Base-by-base conservation (phyloP, 2,888 invertebrate species). In the Psylliodes chrysocephalus region DNA sequence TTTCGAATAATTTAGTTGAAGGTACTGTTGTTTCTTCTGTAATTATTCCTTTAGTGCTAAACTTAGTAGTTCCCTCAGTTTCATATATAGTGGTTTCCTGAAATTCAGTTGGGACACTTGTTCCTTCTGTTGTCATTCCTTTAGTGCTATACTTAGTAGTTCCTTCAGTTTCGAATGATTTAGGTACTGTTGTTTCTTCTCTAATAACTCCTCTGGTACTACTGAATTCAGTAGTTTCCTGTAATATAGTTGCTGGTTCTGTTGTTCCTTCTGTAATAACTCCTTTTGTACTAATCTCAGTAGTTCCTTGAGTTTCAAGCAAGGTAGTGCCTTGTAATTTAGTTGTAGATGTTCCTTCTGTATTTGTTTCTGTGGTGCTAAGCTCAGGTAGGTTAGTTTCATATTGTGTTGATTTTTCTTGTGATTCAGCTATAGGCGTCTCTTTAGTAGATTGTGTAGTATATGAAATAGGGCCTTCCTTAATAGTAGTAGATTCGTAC, bases 131-230 rank as follows among this genome's bases (percentile, higher is more conserved):
- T 22, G 6, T 22, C 2, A 22, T 6, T 22, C 22, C 3, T 22
- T 22, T 22, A 2, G 22, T 22, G 6, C 22, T 22, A 6, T 4
- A 22, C 22, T 22, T 6, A 22, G 22, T 22, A 6, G 22, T 22
- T 22, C 22, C 22, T 22, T 22, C 22, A 22, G 22, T 22, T 22
- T 22, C 22, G 2, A 4, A 6, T 22, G 22, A 22, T 4, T 2
- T 4, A 22, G 54, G 38, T 10, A 44, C 12, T 54, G 47, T 42
- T 12, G 61, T 47, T 7, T 30, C 61, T 61, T 42, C 54, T 17
- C 4, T 40, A n/a, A 17, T 40, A 40, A 14, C 40, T 17, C 17
- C 1, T 40, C 12, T 40, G 1, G 40, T 40, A 15, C 14, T 40
- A 40, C 6, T 40, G 5, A 12, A 12, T n/a, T 40, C 40, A 5